Evolutionary conservation across 2,888 invertebrate species (phyloP).

Genomic region (Druceiella hillmani): DNA sequence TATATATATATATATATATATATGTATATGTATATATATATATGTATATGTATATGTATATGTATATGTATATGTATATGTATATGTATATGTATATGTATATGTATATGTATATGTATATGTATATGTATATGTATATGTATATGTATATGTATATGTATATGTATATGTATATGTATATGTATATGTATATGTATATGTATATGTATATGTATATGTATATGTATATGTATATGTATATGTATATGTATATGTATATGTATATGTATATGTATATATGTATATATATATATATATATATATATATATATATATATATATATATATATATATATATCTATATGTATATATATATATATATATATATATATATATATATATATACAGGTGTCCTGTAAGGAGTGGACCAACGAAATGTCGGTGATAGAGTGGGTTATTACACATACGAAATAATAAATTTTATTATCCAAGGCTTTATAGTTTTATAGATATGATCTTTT

Average conservation of each 20-base stretch:
- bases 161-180: background rate
- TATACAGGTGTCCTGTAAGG: background rate
- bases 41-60: too few species aligned
- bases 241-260: background rate
- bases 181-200: background rate
- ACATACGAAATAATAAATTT: too few species aligned
- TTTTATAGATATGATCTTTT: too few species aligned
- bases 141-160: background rate
- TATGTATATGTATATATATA: too few species aligned
- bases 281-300: constrained; percentile 1
- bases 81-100: too few species aligned
- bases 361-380: constrained; percentile 1
- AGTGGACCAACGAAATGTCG: background rate
- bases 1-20: too few species aligned
- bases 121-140: background rate
- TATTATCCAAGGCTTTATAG: too few species aligned
- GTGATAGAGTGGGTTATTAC: too few species aligned
- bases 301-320: constrained; percentile 1
- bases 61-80: too few species aligned
- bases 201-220: background rate
- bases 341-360: background rate
- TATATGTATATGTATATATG: background rate
- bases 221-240: background rate
- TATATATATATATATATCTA: background rate
- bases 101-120: too few species aligned